phyloP scores from a whole-genome alignment of 2,113 vertebrate genomes.

The Labrus mixtus region DNA sequence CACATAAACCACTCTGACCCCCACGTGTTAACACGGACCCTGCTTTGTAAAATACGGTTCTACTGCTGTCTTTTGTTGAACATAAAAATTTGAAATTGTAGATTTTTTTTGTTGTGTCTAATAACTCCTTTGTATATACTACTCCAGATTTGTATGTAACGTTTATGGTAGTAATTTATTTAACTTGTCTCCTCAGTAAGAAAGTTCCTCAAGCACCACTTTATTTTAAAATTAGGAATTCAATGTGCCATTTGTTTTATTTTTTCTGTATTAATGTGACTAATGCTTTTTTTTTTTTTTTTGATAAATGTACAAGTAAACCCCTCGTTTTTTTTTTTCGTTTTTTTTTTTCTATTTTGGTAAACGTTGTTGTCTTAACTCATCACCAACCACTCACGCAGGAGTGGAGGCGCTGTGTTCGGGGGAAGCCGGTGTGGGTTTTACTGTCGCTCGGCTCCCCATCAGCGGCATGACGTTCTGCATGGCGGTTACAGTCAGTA shows the following conservation, averaged over 20 bases:
- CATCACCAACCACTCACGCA: conserved; percentile 25
- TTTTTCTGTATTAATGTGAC: conserved; percentile 85
- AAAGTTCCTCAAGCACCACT: conserved; percentile 80
- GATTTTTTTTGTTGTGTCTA: conserved; percentile 79
- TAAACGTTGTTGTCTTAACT: conserved; percentile 59
- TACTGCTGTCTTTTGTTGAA: conserved; percentile 78
- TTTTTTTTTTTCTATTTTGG: conserved; percentile 41
- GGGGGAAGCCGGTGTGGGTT: background rate
- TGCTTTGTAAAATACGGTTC: conserved; percentile 78
- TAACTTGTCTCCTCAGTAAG: conserved; percentile 83
- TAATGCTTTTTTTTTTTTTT: conserved; percentile 75
- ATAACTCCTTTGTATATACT: conserved; percentile 87
- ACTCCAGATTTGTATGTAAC: conserved; percentile 87
- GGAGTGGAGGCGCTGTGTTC: conserved; percentile 36
- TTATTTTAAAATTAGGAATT: conserved; percentile 84
- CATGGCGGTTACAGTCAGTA: conserved; percentile 39
- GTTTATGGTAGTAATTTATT: conserved; percentile 89
- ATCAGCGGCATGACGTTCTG: conserved; percentile 25
- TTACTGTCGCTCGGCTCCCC: conserved; percentile 12
- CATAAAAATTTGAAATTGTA: conserved; percentile 77
- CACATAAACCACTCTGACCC: conserved; percentile 50
- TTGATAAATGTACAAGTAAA: conserved; percentile 72
- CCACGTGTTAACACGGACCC: conserved; percentile 41
- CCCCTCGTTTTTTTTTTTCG: conserved; percentile 46
- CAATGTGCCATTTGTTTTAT: conserved; percentile 84